Evolutionary conservation across 2,888 invertebrate species (phyloP).

Genomic region (Amphipoea lucens): DNA sequence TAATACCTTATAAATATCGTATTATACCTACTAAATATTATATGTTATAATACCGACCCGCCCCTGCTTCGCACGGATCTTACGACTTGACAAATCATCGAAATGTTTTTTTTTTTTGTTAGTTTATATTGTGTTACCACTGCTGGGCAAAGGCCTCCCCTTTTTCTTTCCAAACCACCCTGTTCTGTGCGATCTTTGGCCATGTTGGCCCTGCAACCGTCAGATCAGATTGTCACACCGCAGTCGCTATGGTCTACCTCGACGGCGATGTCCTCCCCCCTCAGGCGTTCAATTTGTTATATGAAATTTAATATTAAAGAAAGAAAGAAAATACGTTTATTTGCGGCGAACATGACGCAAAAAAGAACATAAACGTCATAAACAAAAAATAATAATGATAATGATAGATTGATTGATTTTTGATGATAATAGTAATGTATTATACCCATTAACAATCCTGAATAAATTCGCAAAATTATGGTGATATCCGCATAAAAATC

Average conservation of each 20-base stretch:
- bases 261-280: background rate
- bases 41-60: background rate
- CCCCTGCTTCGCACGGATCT: too few relatives aligned
- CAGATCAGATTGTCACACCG: background rate
- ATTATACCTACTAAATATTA: slow-evolving; percentile 13
- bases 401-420: too few relatives aligned
- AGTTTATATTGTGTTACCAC: too few relatives aligned
- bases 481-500: background rate
- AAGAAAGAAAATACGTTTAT: too few relatives aligned
- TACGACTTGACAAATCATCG: too few relatives aligned
- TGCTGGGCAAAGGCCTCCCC: too few relatives aligned
- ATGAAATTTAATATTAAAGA: background rate
- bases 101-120: background rate
- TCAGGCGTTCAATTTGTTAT: background rate
- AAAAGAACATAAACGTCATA: too few relatives aligned
- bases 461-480: background rate
- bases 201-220: background rate
- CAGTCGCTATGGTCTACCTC: background rate
- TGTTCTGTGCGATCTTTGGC: too few relatives aligned
- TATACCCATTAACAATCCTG: background rate
- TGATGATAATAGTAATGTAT: too few relatives aligned
- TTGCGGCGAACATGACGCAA: too few relatives aligned
- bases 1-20: slow-evolving; percentile 57
- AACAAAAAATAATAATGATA: too few relatives aligned
- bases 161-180: too few relatives aligned